Conservation (phyloP, 2,797 vertebrate genomes). For the Intellagama lesueurii region DNA sequence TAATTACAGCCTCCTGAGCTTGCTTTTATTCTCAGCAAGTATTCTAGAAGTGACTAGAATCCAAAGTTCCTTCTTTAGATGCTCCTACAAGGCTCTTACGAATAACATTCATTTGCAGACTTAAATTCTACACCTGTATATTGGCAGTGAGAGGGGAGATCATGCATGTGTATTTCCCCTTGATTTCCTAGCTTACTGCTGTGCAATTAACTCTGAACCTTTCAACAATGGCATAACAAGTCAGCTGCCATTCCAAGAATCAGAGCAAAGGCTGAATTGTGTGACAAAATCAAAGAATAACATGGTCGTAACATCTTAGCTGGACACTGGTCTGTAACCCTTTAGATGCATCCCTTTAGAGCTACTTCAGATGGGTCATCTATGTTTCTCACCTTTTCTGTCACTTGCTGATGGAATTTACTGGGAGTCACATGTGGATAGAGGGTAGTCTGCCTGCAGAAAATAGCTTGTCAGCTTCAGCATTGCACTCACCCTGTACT, state of each 20-base stretch:
- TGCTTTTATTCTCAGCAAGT: not conserved
- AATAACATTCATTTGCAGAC: not conserved
- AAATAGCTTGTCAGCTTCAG: no score
- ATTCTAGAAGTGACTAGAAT: not conserved
- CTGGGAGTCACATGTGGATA: no score
- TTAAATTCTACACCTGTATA: not conserved
- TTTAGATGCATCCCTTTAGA: no score
- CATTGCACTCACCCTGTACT: no score
- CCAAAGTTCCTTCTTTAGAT: not conserved
- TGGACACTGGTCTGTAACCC: not conserved
- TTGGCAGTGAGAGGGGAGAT: not conserved
- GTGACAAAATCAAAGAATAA: accelerated
- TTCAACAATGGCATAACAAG: not conserved
- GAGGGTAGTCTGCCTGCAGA: no score
- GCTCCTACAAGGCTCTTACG: not conserved
- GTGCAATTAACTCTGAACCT: accelerated
- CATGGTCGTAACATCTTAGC: not conserved
- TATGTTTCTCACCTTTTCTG: no score
- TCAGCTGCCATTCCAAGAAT: not conserved
- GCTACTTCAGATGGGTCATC: no score
- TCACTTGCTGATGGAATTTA: no score
- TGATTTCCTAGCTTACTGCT: not conserved
- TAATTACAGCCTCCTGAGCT: conserved; percentile 2
- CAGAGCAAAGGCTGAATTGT: not conserved
- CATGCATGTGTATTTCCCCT: not conserved